Conservation (phyloP, 2,797 vertebrate genomes). For the Lophotriccus pileatus region DNA sequence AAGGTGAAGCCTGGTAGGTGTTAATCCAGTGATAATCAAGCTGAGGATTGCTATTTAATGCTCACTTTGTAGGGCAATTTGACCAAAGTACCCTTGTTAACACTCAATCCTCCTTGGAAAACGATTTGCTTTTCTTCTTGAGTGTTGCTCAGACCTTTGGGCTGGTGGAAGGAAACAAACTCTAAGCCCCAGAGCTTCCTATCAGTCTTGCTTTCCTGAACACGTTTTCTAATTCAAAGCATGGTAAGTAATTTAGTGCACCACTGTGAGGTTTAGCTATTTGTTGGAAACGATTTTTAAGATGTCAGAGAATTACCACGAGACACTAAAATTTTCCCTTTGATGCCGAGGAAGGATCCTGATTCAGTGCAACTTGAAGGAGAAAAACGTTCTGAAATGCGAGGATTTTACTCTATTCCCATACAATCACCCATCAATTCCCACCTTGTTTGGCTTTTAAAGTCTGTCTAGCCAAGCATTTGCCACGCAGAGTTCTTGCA, state of each 20-base stretch:
- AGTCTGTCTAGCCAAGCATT: neutral
- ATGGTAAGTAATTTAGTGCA: neutral
- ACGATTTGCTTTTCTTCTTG: neutral
- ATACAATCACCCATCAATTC: neutral
- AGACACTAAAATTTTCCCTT: slow-evolving; percentile 12
- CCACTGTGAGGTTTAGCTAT: neutral
- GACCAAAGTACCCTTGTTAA: neutral
- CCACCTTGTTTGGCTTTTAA: neutral
- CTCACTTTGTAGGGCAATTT: neutral
- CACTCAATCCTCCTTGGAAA: neutral
- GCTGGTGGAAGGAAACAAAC: neutral
- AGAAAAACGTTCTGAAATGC: neutral
- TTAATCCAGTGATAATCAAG: neutral
- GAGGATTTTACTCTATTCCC: neutral
- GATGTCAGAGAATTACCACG: neutral
- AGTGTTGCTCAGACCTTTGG: neutral
- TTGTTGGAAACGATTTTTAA: neutral
- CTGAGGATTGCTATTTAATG: neutral
- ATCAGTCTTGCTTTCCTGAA: neutral
- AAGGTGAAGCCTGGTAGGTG: neutral
- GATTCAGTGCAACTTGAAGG: neutral
- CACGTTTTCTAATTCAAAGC: neutral
- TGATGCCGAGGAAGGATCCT: neutral
- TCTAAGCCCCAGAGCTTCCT: neutral
- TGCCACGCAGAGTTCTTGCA: neutral